Evolutionary conservation across 2,113 vertebrate genomes (phyloP).

Genomic region (Corythornis vintsioides): DNA sequence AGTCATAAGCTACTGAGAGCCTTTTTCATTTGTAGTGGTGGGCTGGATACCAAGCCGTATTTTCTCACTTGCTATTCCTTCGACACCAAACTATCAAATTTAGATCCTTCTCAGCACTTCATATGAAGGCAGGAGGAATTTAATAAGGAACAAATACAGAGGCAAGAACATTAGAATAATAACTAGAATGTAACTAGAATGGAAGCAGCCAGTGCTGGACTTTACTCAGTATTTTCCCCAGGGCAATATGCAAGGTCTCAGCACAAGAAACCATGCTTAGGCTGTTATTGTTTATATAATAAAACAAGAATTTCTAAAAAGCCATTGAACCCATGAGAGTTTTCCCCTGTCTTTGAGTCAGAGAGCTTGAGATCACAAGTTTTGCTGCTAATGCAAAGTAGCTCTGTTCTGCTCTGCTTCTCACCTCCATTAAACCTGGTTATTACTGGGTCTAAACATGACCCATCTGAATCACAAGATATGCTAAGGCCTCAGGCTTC

Average conservation of each 20-base stretch:
- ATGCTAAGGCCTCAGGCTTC: neutral
- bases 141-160: neutral
- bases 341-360: neutral
- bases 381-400: neutral
- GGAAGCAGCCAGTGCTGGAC: neutral
- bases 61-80: neutral
- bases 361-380: neutral
- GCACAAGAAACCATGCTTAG: neutral
- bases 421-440: neutral
- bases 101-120: neutral
- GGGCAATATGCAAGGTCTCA: accelerated
- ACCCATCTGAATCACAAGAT: neutral
- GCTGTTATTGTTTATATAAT: neutral
- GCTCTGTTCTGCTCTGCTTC: neutral
- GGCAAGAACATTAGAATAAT: neutral
- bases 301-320: neutral
- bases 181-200: neutral
- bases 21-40: neutral
- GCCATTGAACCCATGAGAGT: neutral
- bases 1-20: neutral
- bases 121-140: neutral
- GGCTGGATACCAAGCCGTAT: neutral
- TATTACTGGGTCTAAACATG: neutral
- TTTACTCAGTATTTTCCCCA: neutral
- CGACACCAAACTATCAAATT: neutral